A percentile compares a stretch with the other conserved stretches of the same genome.
phyloP scores from a whole-genome alignment of 2,888 invertebrate genomes.

The Andrena chrysosceles region DNA sequence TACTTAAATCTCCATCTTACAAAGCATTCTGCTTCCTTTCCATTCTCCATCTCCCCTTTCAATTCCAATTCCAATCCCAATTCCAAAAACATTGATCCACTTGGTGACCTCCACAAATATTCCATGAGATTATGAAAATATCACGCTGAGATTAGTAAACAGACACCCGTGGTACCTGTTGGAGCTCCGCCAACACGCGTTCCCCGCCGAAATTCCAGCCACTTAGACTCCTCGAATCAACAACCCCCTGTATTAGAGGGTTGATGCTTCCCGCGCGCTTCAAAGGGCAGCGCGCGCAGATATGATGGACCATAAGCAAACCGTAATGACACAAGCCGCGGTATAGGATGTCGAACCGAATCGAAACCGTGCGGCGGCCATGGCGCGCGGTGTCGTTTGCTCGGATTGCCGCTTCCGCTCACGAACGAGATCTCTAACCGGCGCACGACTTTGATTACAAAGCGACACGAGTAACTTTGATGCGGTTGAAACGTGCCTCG shows the following conservation, averaged over 20 bases:
- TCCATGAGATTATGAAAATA: background rate
- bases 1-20: too few relatives aligned
- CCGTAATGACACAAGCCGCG: constrained; percentile 22
- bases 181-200: constrained; percentile 16
- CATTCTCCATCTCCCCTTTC: too few relatives aligned
- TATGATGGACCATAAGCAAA: background rate
- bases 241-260: constrained; percentile 11
- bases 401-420: constrained; percentile 13
- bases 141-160: constrained; percentile 7
- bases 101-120: too few relatives aligned
- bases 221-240: background rate
- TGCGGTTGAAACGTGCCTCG: constrained; percentile 28
- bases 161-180: background rate
- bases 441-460: constrained; percentile 51
- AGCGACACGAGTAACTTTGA: constrained; percentile 34
- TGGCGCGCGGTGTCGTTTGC: background rate
- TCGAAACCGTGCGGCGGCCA: background rate
- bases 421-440: constrained; percentile 12
- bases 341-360: constrained; percentile 14
- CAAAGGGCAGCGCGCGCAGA: constrained; percentile 23
- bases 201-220: background rate
- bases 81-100: too few relatives aligned
- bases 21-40: too few relatives aligned
- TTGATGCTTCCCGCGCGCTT: background rate
- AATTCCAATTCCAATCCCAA: too few relatives aligned